Base-by-base conservation (phyloP, 1,140 invertebrate genomes). In the Papilio polytes region DNA sequence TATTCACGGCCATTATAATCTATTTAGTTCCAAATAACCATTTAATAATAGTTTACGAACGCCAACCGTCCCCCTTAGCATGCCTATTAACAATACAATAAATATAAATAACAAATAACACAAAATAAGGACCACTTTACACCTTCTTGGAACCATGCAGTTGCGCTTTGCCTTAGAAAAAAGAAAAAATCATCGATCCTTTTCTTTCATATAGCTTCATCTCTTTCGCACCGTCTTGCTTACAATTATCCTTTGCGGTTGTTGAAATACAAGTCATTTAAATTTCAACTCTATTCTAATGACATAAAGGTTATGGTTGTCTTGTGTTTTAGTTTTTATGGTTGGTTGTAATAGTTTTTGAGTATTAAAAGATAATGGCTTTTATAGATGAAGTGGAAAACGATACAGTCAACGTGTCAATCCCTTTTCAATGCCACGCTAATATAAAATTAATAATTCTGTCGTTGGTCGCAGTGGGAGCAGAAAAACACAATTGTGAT, bases 61-160 rank as follows among this genome's bases (percentile, higher is more conserved):
- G 82, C 83, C 83, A 82, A 84, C 88, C 85, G 88, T 91, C 88
- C 91, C 87, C 93, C 91, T 94, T 91, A 91, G 85, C 92, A 91
- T 90, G 91, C 92, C 93, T 94, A 94, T 94, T 94, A 94, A 94
- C 92, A 94, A 94, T 94, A 94, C 92, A 95, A 95, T 94, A 94
- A 95, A 92, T 78, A 94, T 94, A 95, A 95, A 93, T 93, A 94
- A 92, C 91, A 92, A 92, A 92, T 91, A 92, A 91, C 89, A 91
- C 86, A 91, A 93, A 93, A 92, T 90, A 93, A 92, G 90, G 85
- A 88, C 92, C 92, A 94, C 92, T 93, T 94, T 95, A 95, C 94
- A 95, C 94, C 91, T 95, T 95, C 92, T 94, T 90, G 91, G 94
- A 95, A 95, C 87, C 89, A 89, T 88, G 90, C 91, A 92, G 90